Percentiles rank a stretch among this genome's conserved stretches.
Conservation (phyloP, 1,140 invertebrate species). For the Drosophila kohkoa region DNA sequence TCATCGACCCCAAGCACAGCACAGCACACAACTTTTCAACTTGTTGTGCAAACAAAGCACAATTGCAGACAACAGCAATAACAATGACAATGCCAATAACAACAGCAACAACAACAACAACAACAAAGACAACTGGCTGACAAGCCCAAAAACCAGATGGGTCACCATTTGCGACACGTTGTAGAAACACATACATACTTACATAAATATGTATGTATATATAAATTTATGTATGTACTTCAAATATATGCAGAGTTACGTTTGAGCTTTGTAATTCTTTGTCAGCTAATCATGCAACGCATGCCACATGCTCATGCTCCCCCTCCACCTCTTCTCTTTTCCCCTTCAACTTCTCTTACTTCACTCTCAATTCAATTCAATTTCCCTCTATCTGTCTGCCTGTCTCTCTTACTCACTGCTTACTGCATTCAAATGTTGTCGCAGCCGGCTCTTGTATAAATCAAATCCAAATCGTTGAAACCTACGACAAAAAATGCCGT, state of each 20-base stretch:
- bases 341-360: not conserved
- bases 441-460: conserved; percentile 38
- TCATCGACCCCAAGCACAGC: not conserved
- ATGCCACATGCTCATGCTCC: conserved; percentile 17
- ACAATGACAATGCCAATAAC: conserved; percentile 19
- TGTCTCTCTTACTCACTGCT: not conserved
- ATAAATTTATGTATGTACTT: not conserved
- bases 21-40: conserved; percentile 26
- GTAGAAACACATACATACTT: not conserved
- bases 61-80: conserved; percentile 35
- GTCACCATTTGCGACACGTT: conserved; percentile 46
- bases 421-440: conserved; percentile 38
- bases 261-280: conserved; percentile 45
- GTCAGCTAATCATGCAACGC: conserved; percentile 49
- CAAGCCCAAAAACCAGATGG: conserved; percentile 52
- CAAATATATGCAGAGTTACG: conserved; percentile 6
- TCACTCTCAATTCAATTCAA: not conserved
- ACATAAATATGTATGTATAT: not conserved
- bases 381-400: not conserved
- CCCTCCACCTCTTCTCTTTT: not conserved
- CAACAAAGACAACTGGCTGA: conserved; percentile 29
- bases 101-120: conserved; percentile 18
- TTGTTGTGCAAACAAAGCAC: conserved; percentile 45
- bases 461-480: conserved; percentile 49
- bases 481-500: conserved; percentile 61